Percentiles rank a stretch among this genome's conserved stretches.
Evolutionary conservation across 2,888 invertebrate species (phyloP).

Genomic region (Margaritifera margaritifera): DNA sequence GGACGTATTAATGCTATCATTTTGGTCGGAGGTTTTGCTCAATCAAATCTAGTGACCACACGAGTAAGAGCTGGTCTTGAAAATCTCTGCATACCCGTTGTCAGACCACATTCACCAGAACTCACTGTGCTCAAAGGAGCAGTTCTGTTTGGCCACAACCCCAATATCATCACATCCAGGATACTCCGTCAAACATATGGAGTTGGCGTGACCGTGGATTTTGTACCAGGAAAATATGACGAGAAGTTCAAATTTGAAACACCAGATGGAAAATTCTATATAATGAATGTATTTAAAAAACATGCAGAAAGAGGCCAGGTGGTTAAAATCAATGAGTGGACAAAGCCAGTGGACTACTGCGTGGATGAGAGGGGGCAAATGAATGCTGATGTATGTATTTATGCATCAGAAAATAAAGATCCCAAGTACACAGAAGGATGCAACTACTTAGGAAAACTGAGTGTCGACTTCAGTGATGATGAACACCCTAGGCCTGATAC

Average conservation of each 20-base stretch:
- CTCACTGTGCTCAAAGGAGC: slow-evolving; percentile 27
- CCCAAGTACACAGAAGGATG: slow-evolving; percentile 21
- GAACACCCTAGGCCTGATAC: neutral
- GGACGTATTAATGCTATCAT: slow-evolving; percentile 21
- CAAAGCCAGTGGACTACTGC: slow-evolving; percentile 21
- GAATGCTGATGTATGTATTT: slow-evolving; percentile 13
- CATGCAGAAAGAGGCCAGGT: slow-evolving; percentile 23
- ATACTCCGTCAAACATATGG: slow-evolving; percentile 27
- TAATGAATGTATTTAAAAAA: slow-evolving; percentile 22
- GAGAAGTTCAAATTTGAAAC: slow-evolving; percentile 18
- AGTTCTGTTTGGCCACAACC: slow-evolving; percentile 28
- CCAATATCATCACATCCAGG: slow-evolving; percentile 26
- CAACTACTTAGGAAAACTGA: slow-evolving; percentile 19
- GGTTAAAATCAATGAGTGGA: slow-evolving; percentile 25
- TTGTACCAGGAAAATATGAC: slow-evolving; percentile 9
- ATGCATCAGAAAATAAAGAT: slow-evolving; percentile 17
- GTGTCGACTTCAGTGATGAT: slow-evolving; percentile 14
- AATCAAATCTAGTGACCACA: slow-evolving; percentile 18
- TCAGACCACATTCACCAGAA: slow-evolving; percentile 16
- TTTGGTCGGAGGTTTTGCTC: slow-evolving; percentile 26
- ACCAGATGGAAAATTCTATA: slow-evolving; percentile 10
- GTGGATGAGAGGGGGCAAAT: slow-evolving; percentile 17
- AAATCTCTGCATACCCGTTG: slow-evolving; percentile 18
- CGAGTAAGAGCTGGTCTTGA: slow-evolving; percentile 11
- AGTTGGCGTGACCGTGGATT: slow-evolving; percentile 25